Conservation (phyloP, 2,113 vertebrate species). For the Panthera leo region DNA sequence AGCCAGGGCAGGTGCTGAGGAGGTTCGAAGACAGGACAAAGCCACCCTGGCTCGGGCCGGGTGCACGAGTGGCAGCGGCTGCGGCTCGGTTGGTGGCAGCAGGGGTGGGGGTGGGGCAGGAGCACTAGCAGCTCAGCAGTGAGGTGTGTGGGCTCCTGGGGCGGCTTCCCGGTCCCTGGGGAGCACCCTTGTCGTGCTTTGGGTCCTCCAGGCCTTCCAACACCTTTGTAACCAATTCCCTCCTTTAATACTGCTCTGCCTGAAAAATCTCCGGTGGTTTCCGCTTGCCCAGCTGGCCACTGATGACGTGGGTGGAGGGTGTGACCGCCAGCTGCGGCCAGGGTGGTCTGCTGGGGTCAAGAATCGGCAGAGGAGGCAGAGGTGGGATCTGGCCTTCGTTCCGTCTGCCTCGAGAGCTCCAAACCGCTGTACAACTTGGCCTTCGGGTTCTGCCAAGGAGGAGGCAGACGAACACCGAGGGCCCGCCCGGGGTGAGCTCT, state of each 20-base stretch:
- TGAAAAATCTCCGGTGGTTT: background rate
- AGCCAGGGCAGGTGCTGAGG: background rate
- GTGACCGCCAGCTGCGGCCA: background rate
- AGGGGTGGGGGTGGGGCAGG: no score
- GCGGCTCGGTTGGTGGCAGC: background rate
- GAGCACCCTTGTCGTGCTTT: background rate
- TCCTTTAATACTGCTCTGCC: background rate
- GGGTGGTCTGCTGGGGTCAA: background rate
- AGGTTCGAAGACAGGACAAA: background rate
- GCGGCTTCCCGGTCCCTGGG: background rate
- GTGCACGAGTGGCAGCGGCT: background rate
- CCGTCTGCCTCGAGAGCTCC: background rate
- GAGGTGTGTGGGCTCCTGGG: background rate
- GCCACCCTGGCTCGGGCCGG: background rate
- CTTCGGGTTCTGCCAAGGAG: background rate
- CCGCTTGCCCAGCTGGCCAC: background rate
- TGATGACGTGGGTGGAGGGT: background rate
- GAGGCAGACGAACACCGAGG: background rate
- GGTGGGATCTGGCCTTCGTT: background rate
- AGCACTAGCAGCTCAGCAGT: background rate
- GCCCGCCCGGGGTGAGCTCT: background rate
- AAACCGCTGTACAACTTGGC: background rate
- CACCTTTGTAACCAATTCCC: background rate
- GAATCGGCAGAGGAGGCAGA: background rate
- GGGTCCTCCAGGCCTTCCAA: background rate